These are phyloP conservation scores for Rattus rattus DNA, from an alignment of 2,113 vertebrate genomes.

Conservation along the genomic window DNA sequence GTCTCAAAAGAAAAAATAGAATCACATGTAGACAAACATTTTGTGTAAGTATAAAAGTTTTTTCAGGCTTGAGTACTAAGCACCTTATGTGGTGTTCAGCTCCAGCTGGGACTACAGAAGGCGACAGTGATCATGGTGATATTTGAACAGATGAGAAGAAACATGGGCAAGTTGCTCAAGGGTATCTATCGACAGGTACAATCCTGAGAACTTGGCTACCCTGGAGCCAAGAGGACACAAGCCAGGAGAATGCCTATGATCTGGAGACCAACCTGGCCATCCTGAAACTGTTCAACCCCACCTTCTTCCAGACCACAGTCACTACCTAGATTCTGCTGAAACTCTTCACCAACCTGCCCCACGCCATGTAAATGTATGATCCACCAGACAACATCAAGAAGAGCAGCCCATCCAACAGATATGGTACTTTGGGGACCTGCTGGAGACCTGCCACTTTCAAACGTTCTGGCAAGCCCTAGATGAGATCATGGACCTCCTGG, in stretches of 20 bases:
- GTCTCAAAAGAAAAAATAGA: not conserved
- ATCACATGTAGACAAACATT: not conserved
- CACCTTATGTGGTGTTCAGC: no score
- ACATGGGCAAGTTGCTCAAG: no score
- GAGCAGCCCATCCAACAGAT: conserved; percentile 94
- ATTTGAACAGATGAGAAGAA: no score
- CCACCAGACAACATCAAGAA: conserved; percentile 89
- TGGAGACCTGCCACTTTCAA: conserved; percentile 96
- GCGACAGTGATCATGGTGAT: no score
- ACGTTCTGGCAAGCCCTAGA: conserved; percentile 94
- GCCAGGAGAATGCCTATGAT: no score
- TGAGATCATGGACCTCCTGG: conserved; percentile 93
- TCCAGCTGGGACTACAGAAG: no score
- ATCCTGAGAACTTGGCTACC: no score
- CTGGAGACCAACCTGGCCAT: no score
- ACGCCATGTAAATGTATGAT: conserved; percentile 93
- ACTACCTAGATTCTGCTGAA: conserved; percentile 97
- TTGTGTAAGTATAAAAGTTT: not conserved
- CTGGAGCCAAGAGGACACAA: no score
- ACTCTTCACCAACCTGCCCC: conserved; percentile 95
- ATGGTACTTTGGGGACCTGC: conserved; percentile 93
- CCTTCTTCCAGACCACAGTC: conserved; percentile 95
- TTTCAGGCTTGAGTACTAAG: no score
- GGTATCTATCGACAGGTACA: conserved; percentile 77
- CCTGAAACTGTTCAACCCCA: conserved; percentile 94